Conservation (phyloP, 2,797 vertebrate genomes). For the Pantherophis alleghaniensis region DNA sequence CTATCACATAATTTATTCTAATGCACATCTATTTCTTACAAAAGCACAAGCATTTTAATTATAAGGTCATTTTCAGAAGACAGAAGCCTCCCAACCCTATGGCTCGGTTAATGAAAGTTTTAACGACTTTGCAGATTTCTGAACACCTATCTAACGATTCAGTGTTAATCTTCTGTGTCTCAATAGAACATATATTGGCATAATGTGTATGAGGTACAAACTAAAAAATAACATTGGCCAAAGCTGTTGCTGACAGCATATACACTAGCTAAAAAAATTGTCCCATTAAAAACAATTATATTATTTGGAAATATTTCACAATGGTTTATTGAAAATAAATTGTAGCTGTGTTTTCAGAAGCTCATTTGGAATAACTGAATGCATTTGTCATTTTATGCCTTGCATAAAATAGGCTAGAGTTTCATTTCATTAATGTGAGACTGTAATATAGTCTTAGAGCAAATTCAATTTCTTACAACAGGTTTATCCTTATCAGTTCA, state of each 20-base stretch:
- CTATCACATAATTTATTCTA: neutral
- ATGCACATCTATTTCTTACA: neutral
- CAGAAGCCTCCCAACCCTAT: neutral
- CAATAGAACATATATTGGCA: neutral
- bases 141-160: neutral
- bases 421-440: neutral
- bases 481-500: neutral
- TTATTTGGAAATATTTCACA: neutral
- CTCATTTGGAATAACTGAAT: neutral
- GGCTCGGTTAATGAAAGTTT: neutral
- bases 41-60: neutral
- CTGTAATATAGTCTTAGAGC: neutral
- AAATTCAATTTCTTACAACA: neutral
- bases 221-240: neutral
- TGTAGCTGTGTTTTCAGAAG: neutral
- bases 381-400: neutral
- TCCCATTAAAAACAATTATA: neutral
- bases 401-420: neutral
- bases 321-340: neutral
- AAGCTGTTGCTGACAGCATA: neutral
- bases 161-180: neutral
- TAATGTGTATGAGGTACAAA: neutral
- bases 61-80: neutral
- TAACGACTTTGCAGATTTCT: neutral
- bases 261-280: neutral